Evolutionary conservation across 1,140 invertebrate genomes (phyloP).

Genomic region (Brachionus calyciflorus): DNA sequence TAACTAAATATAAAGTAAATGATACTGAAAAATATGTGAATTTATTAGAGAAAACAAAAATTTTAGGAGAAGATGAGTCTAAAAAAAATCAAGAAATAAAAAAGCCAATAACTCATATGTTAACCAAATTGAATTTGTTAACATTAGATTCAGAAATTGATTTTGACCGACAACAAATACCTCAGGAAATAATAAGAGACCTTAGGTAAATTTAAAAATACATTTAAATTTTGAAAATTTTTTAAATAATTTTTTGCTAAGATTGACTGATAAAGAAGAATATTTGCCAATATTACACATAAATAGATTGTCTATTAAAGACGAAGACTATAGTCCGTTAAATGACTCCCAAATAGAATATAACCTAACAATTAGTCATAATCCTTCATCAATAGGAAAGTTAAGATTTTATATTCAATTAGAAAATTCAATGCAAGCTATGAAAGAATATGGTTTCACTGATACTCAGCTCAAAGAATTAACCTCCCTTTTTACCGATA

Average conservation of each 20-base stretch:
- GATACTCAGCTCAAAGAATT: slow-evolving; percentile 93
- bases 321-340: slow-evolving; percentile 49
- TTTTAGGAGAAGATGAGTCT: not conserved
- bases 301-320: slow-evolving; percentile 47
- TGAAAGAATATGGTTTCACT: slow-evolving; percentile 69
- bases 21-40: not conserved
- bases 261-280: slow-evolving; percentile 46
- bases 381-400: slow-evolving; percentile 63
- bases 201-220: not conserved
- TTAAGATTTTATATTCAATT: slow-evolving; percentile 73
- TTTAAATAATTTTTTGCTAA: not conserved
- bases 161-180: slow-evolving; percentile 28
- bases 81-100: not conserved
- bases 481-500: slow-evolving; percentile 91
- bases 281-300: slow-evolving; percentile 48
- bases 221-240: not conserved
- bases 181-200: not conserved
- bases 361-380: slow-evolving; percentile 60
- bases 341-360: slow-evolving; percentile 52
- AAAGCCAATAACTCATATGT: slow-evolving; percentile 38
- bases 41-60: slow-evolving; percentile 40
- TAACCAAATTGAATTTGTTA: not conserved
- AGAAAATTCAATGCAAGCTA: slow-evolving; percentile 71
- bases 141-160: not conserved
- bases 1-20: slow-evolving; percentile 6